Conservation (phyloP, 2,888 invertebrate genomes). For the Leptinotarsa tumamoca region DNA sequence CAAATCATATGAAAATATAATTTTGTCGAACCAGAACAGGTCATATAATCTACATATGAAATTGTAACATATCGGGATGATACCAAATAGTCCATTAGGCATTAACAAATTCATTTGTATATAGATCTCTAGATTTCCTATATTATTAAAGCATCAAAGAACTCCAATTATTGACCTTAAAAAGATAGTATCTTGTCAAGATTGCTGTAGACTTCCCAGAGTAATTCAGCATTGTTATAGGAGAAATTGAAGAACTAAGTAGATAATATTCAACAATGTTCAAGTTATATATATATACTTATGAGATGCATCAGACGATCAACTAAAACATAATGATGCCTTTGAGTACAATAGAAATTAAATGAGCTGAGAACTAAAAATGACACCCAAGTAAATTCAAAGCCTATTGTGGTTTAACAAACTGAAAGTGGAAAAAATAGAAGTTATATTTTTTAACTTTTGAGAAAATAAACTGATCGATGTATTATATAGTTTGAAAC, state of each 20-base stretch:
- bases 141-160: not conserved
- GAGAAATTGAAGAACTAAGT: not conserved
- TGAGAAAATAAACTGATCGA: too few species aligned
- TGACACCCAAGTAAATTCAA: too few species aligned
- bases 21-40: not conserved
- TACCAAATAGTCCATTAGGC: too few species aligned
- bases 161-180: not conserved
- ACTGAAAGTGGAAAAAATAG: too few species aligned
- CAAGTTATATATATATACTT: not conserved
- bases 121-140: not conserved
- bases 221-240: not conserved
- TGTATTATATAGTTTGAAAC: too few species aligned
- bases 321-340: not conserved
- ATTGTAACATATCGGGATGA: too few species aligned
- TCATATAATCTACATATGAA: too few species aligned
- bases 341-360: not conserved
- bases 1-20: not conserved
- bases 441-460: too few species aligned
- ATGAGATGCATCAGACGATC: not conserved
- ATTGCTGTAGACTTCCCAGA: not conserved
- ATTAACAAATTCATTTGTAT: not conserved
- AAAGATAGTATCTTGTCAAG: not conserved
- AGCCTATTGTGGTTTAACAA: too few species aligned
- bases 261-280: constrained; percentile 1
- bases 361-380: not conserved